Conservation (phyloP, 1,140 invertebrate species). For the Limonius californicus region DNA sequence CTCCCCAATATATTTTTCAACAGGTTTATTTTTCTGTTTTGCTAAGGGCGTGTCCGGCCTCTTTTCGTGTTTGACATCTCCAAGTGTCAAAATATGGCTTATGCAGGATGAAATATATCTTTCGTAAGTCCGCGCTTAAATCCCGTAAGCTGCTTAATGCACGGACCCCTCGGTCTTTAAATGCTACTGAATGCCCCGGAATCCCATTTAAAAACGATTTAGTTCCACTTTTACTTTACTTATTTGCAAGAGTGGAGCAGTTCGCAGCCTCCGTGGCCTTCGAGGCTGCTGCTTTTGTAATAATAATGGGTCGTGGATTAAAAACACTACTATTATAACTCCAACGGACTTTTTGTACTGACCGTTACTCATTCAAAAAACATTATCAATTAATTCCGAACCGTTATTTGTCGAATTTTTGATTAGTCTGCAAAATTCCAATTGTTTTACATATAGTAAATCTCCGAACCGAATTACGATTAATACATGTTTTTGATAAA, state of each 20-base stretch:
- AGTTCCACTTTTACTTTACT: constrained; percentile 9
- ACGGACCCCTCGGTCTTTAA: neutral
- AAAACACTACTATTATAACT: too few species aligned
- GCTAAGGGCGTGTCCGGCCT: constrained; percentile 4
- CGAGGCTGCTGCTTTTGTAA: too few species aligned
- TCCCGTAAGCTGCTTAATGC: constrained; percentile 3
- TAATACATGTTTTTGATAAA: too few species aligned
- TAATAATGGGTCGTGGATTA: too few species aligned
- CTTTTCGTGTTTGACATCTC: constrained; percentile 9
- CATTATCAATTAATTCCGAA: too few species aligned
- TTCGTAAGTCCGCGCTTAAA: constrained; percentile 5
- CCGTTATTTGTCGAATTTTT: too few species aligned
- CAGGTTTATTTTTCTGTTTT: neutral
- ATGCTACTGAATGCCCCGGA: constrained; percentile 6
- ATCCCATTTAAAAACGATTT: constrained; percentile 13
- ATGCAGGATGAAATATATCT: constrained; percentile 10
- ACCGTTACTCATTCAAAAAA: too few species aligned
- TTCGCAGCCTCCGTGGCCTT: too few species aligned
- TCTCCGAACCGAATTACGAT: too few species aligned
- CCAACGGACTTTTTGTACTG: too few species aligned
- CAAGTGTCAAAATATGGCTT: constrained; percentile 12
- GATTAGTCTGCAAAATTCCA: too few species aligned
- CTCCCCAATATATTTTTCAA: neutral
- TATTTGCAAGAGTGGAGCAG: neutral
- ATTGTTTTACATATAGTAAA: too few species aligned